A percentile compares a stretch with the other conserved stretches of the same genome.
Conservation (phyloP, 2,797 vertebrate species). For the Atherinosoma microstoma region DNA sequence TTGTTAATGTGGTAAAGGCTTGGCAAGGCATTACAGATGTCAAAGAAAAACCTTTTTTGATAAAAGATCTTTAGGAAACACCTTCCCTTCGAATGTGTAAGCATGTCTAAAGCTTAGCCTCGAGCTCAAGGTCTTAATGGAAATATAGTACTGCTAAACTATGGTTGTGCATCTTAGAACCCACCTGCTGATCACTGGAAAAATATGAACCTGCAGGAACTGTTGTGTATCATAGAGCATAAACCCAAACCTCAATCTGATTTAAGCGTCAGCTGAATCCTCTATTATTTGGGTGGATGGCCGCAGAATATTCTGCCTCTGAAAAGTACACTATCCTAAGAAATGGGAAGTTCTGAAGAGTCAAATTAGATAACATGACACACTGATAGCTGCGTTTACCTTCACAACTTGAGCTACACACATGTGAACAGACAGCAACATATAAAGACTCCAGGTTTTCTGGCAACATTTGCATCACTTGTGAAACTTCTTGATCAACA, state of each 20-base stretch:
- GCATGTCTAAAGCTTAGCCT: neutral
- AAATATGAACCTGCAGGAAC: too few species aligned
- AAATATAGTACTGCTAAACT: too few species aligned
- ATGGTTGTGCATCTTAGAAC: too few species aligned
- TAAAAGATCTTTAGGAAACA: neutral
- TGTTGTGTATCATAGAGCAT: too few species aligned
- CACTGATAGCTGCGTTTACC: constrained; percentile 4
- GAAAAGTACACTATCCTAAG: neutral
- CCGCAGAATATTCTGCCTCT: neutral
- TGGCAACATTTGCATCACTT: constrained; percentile 27
- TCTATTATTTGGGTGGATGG: neutral
- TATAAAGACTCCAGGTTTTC: constrained; percentile 27
- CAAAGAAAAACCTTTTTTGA: neutral
- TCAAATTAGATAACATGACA: constrained; percentile 1
- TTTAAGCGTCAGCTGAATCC: too few species aligned
- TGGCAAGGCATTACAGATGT: neutral
- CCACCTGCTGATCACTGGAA: too few species aligned
- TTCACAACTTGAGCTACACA: constrained; percentile 9
- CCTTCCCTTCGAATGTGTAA: neutral
- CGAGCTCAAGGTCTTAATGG: too few species aligned
- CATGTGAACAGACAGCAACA: constrained; percentile 4
- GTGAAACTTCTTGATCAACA: constrained; percentile 40
- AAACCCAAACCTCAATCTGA: neutral
- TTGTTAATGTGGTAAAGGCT: too few species aligned
- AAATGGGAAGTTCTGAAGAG: neutral